Conservation (phyloP, 2,888 invertebrate species). For the Epirrita christyi region DNA sequence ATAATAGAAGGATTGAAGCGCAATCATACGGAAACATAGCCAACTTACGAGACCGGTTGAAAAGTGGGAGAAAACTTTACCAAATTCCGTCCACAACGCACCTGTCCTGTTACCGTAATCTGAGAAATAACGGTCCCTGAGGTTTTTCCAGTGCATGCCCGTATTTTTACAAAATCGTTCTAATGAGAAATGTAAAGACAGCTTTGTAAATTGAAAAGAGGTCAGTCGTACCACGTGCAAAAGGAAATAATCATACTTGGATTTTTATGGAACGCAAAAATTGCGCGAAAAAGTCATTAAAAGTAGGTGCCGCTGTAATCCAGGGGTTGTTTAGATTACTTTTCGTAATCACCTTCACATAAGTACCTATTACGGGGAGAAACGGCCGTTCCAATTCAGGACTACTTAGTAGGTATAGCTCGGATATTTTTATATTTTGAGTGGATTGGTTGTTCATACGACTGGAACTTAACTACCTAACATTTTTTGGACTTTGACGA, state of each 20-base stretch:
- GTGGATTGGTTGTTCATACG: not conserved
- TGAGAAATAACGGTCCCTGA: no score
- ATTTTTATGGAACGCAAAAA: conserved; percentile 23
- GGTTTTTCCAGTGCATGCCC: no score
- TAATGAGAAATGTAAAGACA: conserved; percentile 2
- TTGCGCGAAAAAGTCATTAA: conserved; percentile 27
- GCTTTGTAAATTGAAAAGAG: conserved; percentile 8
- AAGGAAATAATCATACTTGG: conserved; percentile 24
- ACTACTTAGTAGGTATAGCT: conserved; percentile 2
- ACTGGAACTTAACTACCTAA: no score
- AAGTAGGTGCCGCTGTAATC: conserved; percentile 31
- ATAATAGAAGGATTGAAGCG: no score
- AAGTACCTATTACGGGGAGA: conserved; percentile 22
- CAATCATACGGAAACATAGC: no score
- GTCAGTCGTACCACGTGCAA: conserved; percentile 16
- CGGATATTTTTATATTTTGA: conserved; percentile 6
- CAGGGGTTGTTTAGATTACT: conserved; percentile 33
- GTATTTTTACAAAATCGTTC: not conserved
- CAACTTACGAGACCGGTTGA: no score
- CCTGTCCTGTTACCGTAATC: no score
- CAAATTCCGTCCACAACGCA: no score
- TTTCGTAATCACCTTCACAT: conserved; percentile 30
- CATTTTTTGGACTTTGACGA: no score
- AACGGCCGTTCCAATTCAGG: conserved; percentile 18
- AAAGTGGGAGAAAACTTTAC: no score